These are phyloP conservation scores for Clunio marinus DNA, from an alignment of 2,888 invertebrate genomes.

Conservation along the genomic window DNA sequence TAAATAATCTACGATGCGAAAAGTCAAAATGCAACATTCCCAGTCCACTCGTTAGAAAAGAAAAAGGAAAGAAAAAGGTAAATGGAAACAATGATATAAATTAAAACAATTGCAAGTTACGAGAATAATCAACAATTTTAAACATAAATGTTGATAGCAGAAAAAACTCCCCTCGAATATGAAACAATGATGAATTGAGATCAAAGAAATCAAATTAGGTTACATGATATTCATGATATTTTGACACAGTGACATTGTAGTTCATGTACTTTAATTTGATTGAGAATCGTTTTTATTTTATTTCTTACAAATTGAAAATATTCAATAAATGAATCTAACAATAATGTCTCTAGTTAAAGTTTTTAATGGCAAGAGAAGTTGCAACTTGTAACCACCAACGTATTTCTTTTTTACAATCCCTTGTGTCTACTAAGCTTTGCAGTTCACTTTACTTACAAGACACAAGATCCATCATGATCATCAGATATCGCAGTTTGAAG, in stretches of 20 bases:
- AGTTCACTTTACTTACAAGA: too few species aligned
- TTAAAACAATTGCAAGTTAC: slow-evolving; percentile 6
- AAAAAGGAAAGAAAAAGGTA: not conserved
- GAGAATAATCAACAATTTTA: slow-evolving; percentile 27
- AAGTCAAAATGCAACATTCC: slow-evolving; percentile 6
- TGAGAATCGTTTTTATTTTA: too few species aligned
- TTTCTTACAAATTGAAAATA: too few species aligned
- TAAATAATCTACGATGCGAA: not conserved
- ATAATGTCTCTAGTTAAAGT: too few species aligned
- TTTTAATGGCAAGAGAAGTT: too few species aligned
- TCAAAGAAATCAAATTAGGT: not conserved
- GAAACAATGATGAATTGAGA: not conserved
- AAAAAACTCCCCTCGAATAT: not conserved
- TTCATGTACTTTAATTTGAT: too few species aligned
- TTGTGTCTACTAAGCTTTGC: not conserved
- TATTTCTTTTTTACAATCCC: too few species aligned
- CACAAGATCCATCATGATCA: too few species aligned
- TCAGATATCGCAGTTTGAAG: too few species aligned
- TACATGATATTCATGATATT: not conserved
- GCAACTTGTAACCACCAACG: too few species aligned
- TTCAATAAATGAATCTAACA: too few species aligned
- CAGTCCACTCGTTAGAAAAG: not conserved
- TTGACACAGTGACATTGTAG: not conserved
- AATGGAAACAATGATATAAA: not conserved
- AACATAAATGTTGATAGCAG: not conserved